A percentile compares a stretch with the other conserved stretches of the same genome.
Conservation (phyloP, 1,140 invertebrate genomes). For the Lanistes nyassanus region DNA sequence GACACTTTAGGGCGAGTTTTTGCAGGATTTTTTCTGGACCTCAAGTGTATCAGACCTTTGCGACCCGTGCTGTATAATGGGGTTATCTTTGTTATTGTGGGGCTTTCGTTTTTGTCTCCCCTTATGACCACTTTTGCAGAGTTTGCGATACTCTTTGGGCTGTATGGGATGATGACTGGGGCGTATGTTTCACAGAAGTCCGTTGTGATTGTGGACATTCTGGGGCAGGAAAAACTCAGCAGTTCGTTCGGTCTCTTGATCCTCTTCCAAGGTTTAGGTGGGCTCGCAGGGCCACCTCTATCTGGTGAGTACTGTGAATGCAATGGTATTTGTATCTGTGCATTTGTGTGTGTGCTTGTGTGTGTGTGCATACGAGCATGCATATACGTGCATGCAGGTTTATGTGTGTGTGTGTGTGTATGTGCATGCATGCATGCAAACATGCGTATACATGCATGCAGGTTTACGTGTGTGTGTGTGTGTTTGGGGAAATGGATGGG, state of each 20-base stretch:
- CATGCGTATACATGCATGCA: neutral
- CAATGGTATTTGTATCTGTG: neutral
- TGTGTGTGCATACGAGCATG: neutral
- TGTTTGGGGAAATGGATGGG: neutral
- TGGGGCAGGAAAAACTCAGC: constrained; percentile 90
- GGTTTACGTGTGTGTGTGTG: neutral
- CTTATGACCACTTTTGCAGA: constrained; percentile 31
- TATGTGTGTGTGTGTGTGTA: neutral
- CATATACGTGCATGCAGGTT: neutral
- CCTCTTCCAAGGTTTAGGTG: constrained; percentile 91
- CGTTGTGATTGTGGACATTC: constrained; percentile 88
- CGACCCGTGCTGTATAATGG: constrained; percentile 48
- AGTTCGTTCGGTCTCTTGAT: constrained; percentile 93
- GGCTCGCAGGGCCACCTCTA: constrained; percentile 84
- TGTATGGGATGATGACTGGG: constrained; percentile 46
- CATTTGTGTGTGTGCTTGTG: neutral
- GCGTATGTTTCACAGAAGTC: constrained; percentile 86
- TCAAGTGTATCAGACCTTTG: constrained; percentile 40
- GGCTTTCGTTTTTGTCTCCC: constrained; percentile 42
- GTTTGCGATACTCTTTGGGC: constrained; percentile 38
- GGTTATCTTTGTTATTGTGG: constrained; percentile 43
- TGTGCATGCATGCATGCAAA: neutral
- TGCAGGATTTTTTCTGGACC: constrained; percentile 45
- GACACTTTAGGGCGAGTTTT: constrained; percentile 48
- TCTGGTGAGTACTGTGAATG: constrained; percentile 73